Base-by-base conservation (phyloP, 2,888 invertebrate species). In the Hydraecia micacea region DNA sequence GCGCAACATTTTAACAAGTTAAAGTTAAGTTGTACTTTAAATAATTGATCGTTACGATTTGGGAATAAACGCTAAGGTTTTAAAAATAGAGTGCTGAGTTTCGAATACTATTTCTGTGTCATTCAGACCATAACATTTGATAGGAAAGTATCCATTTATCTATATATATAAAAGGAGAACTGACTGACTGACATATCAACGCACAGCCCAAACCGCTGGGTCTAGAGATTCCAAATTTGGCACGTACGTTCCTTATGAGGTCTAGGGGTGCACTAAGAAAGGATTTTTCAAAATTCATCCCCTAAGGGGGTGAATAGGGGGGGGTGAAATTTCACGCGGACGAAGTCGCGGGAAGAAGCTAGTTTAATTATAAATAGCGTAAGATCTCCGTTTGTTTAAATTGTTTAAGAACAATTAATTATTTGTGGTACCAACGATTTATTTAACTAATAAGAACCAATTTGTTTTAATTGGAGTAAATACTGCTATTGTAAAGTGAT, bases 1-100 rank as follows among this genome's bases (percentile, higher is more conserved):
- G n/a, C n/a, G 46, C 63, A 78, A 66, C 72, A 75, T 72, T 79
- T 65, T 32, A 83, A 75, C 74, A 69, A 79, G 32, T n/a, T n/a
- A n/a, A n/a, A n/a, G 60, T 79, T 72, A 18, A 79, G 76, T 67
- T 63, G 62, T 65, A 71, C 63, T 74, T 65, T 58, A 28, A 78
- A 63, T 77, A 82, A 82, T 73, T 77, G 73, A 67, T 73, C 62
- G n/a, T 28, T 70, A 25, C 9, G 60, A 60, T 36, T 81, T 28
- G 21, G 9, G 60, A 65, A 71, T 80, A 62, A 70, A 63, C 2
- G 28, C 3, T 69, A 39, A 67, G 28, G 52, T 11, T 11, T 39
- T 65, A 15, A n/a, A 13, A 5, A 62, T 42, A 79, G 13, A 62
- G 66, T 8, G 55, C n/a, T 70, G 4, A 6, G 25, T 55, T 25